phyloP scores from a whole-genome alignment of 2,888 invertebrate genomes.

The Orthonevra nobilis region DNA sequence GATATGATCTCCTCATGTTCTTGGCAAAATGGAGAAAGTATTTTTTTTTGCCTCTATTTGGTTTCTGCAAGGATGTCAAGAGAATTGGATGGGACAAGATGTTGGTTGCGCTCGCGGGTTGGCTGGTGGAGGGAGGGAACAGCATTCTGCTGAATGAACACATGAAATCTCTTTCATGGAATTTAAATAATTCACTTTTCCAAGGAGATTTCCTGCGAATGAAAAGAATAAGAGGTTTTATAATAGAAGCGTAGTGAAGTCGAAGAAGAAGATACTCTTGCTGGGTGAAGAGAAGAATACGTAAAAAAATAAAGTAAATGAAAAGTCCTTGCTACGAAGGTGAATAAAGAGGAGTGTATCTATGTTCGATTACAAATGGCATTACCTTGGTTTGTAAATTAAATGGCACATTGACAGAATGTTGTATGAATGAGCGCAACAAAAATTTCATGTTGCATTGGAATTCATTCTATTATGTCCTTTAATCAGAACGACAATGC shows the following conservation, averaged over 20 bases:
- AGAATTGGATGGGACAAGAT: conserved; percentile 10
- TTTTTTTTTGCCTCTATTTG: conserved; percentile 18
- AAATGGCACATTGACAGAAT: conserved; percentile 32
- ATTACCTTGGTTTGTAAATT: conserved; percentile 62
- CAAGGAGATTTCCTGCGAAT: conserved; percentile 48
- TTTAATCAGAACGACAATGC: too few species aligned
- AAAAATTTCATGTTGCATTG: background rate
- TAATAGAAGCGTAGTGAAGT: conserved; percentile 49
- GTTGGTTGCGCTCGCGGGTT: conserved; percentile 5
- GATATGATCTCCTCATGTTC: conserved; percentile 57
- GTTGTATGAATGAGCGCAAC: conserved; percentile 10
- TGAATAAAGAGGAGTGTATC: background rate
- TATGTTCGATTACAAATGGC: conserved; percentile 48
- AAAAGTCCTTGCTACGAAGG: conserved; percentile 16
- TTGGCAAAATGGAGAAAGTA: conserved; percentile 50
- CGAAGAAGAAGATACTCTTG: conserved; percentile 56
- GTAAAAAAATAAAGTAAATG: conserved; percentile 13
- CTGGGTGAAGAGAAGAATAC: background rate
- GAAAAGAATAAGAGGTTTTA: conserved; percentile 33
- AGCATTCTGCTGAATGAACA: conserved; percentile 39
- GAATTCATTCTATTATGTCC: too few species aligned
- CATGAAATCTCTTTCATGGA: conserved; percentile 65
- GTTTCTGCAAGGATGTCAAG: background rate
- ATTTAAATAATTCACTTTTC: conserved; percentile 68
- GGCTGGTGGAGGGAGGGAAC: conserved; percentile 1